These are phyloP conservation scores for Aepyceros melampus DNA, from an alignment of 2,113 vertebrate species.

Conservation along the genomic window DNA sequence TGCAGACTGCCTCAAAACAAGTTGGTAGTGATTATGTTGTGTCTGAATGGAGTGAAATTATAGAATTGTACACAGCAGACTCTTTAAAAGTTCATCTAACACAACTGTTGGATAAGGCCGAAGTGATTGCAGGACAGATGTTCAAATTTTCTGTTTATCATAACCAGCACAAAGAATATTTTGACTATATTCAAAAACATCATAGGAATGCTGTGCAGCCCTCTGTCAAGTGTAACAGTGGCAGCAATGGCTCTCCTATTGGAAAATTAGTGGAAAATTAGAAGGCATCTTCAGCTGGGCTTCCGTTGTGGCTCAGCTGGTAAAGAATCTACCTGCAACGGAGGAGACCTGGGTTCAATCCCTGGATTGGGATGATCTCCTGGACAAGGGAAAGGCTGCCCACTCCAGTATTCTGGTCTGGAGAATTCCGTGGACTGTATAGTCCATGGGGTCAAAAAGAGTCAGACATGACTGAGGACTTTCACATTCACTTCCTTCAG, in stretches of 20 bases:
- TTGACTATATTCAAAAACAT: conserved; percentile 90
- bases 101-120: conserved; percentile 95
- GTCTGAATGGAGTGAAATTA: conserved; percentile 98
- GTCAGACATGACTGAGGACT: neutral
- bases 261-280: conserved; percentile 96
- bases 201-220: conserved; percentile 92
- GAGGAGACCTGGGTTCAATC: neutral
- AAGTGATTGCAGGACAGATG: conserved; percentile 95
- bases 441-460: neutral
- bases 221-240: conserved; percentile 96
- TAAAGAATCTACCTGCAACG: neutral
- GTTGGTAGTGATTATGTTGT: conserved; percentile 96
- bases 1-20: conserved; percentile 96
- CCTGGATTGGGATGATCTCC: neutral
- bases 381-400: neutral
- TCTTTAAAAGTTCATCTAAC: conserved; percentile 97
- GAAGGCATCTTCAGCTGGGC: conserved; percentile 86
- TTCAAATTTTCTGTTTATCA: conserved; percentile 96
- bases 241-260: conserved; percentile 97
- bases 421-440: neutral
- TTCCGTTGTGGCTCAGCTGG: rapidly evolving
- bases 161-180: conserved; percentile 98
- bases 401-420: neutral
- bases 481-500: conserved; percentile 83
- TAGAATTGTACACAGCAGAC: conserved; percentile 98